Evolutionary conservation across 2,797 vertebrate species (phyloP), one percentile per base, ranked within the genome.

Genomic region (Xenentodon cancila): DNA sequence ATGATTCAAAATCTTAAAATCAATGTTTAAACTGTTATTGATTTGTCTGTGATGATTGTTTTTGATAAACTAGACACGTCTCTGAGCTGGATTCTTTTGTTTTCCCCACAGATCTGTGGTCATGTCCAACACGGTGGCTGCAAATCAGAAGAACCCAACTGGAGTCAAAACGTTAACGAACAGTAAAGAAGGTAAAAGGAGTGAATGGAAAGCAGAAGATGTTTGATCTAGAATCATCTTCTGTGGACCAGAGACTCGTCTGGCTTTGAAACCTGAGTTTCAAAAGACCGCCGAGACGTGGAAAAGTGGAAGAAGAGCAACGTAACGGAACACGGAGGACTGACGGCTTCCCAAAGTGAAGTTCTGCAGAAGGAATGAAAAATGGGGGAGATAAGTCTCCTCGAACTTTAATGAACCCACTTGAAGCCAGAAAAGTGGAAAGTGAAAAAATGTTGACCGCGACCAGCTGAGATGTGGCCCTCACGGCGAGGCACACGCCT

Each of bases 31-130:
- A 20, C 53, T 16, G 3, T 22, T 48, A 11, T 25, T 1, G 7
- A 21, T 15, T 50, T 52, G 34, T 7, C 2, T 1, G 6, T 2
- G 17, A 43, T 18, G n/a, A 1, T 22, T 1, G 27, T 51, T 43
- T 34, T 1, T 19, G 5, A 20, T 12, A 42, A 40, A 0, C 12
- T 18, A 47, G 56, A 64, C 66, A 15, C 18, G 42, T 22, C 0
- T 64, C 43, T 77, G 0, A 81, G 21, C 37, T 43, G 2, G 25
- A 45, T 57, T 65, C 50, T 2, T 34, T 25, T 25, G 25, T 64
- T 59, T 59, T 6, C 15, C 17, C 18, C 51, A 4, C 70, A 94
- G 93, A 77, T 80, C 84, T 59, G 66, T 71, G 17, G 43, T 86
- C 9, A 77, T 65, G 62, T 65, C 78, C 59, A 92, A 93, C 70